A percentile compares a stretch with the other conserved stretches of the same genome.
Conservation (phyloP, 2,797 vertebrate genomes). For the Halcyon smyrnensis region DNA sequence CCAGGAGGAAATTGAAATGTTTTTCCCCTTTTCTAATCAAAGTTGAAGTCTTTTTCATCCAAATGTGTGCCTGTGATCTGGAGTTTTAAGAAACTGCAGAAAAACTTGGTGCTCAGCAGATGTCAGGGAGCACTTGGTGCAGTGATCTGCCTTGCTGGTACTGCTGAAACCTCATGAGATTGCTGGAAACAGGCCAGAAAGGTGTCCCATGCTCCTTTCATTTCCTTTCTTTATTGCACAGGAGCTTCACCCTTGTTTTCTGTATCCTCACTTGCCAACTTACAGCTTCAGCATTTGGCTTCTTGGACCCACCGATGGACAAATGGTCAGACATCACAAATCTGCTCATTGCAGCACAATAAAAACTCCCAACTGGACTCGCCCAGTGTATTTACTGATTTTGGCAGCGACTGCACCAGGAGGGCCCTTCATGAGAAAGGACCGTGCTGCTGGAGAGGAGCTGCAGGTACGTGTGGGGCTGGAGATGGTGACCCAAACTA, state of each 20-base stretch:
- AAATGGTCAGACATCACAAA: fast-evolving
- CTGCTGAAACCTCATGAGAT: background rate
- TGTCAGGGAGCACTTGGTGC: background rate
- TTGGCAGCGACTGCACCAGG: background rate
- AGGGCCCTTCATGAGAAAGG: background rate
- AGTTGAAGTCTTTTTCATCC: background rate
- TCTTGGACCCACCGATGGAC: fast-evolving
- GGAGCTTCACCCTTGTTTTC: background rate
- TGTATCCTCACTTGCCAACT: background rate
- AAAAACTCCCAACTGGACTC: background rate
- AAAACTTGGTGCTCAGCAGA: background rate
- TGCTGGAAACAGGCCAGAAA: background rate
- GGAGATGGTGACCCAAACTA: background rate
- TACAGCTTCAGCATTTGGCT: background rate
- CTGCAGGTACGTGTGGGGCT: background rate
- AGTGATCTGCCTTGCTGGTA: background rate
- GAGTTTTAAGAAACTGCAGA: background rate
- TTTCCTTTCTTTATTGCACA: background rate
- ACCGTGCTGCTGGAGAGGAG: background rate
- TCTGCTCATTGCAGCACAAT: fast-evolving
- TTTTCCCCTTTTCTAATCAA: background rate
- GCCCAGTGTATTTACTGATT: background rate
- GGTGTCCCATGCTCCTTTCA: background rate
- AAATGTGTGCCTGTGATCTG: background rate
- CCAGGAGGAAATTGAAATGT: background rate